Evolutionary conservation across 2,113 vertebrate species (phyloP).

Genomic region (Pelobates fuscus): DNA sequence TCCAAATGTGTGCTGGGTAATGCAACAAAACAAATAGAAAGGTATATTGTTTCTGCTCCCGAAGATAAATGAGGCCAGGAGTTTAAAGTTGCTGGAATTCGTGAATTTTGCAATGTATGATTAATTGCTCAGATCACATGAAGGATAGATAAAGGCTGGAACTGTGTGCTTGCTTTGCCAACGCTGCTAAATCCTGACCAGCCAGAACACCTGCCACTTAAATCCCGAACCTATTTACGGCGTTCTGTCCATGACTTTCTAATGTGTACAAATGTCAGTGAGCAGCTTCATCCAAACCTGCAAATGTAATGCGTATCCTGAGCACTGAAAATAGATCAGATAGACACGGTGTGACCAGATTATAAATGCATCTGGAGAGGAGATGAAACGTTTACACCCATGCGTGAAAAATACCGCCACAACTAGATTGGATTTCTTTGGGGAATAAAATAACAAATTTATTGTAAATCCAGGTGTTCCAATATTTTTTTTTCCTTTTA

Average conservation of each 20-base stretch:
- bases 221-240: conserved; percentile 17
- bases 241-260: conserved; percentile 1
- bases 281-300: conserved; percentile 1
- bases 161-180: conserved; percentile 12
- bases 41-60: not conserved
- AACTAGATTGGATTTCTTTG: too few relatives aligned
- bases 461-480: too few relatives aligned
- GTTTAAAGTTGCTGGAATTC: conserved; percentile 6
- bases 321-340: not conserved
- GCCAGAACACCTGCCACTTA: conserved; percentile 41
- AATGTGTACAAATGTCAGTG: conserved; percentile 13
- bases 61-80: conserved; percentile 25
- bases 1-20: not conserved
- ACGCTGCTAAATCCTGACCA: conserved; percentile 13
- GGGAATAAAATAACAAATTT: too few relatives aligned
- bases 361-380: not conserved
- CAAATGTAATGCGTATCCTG: not conserved
- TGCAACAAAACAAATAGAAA: not conserved
- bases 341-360: not conserved
- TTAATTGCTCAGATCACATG: conserved; percentile 37
- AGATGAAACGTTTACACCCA: too few relatives aligned
- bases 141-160: conserved; percentile 19
- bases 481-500: too few relatives aligned
- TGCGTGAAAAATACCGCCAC: too few relatives aligned
- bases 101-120: conserved; percentile 6